Base-by-base conservation (phyloP, 2,888 invertebrate genomes). In the Polia nebulosa region DNA sequence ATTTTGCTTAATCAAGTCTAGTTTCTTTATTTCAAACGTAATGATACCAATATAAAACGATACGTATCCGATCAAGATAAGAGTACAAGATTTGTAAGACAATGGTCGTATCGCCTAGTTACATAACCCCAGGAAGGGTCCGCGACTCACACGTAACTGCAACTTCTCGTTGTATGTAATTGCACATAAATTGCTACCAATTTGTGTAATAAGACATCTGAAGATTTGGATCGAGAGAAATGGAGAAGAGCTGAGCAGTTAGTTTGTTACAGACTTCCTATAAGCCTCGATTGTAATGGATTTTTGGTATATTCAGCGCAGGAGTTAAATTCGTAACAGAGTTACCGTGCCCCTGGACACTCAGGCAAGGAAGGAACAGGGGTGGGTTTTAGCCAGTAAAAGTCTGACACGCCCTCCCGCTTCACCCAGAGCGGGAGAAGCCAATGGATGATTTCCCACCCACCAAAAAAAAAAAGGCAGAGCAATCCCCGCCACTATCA, bases 101-200 rank as follows among this genome's bases (percentile, higher is more conserved):
- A 77, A 77, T 77, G 32, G 69, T 61, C 36, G 47, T 51, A 55
- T 52, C 27, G 62, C 56, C 17, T 0, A 6, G 44, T 81, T 65
- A 64, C 25, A 55, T 61, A 57, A 80, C 4, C 20, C 47, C 57
- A 77, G 81, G 81, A 80, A 80, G 80, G 81, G 75, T 71, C n/a
- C 45, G 22, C 32, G 66, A 45, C 53, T 64, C 67, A 62, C 71
- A 78, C 81, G 81, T 78, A 78, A 78, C 80, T 39, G 74, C 74
- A 71, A 34, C 61, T 64, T 57, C 39, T 72, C 62, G 66, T 66
- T 67, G 71, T 62, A 36, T 70, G 74, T 78, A 81, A 81, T 80
- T 81, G 75, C 51, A 78, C 27, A 51, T 53, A 78, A 81, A 71
- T 81, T 78, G 71, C 75, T 81, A 61, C 70, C 68, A 72, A 81